phyloP scores from a whole-genome alignment of 2,113 vertebrate genomes.

The Phylloscopus trochilus region DNA sequence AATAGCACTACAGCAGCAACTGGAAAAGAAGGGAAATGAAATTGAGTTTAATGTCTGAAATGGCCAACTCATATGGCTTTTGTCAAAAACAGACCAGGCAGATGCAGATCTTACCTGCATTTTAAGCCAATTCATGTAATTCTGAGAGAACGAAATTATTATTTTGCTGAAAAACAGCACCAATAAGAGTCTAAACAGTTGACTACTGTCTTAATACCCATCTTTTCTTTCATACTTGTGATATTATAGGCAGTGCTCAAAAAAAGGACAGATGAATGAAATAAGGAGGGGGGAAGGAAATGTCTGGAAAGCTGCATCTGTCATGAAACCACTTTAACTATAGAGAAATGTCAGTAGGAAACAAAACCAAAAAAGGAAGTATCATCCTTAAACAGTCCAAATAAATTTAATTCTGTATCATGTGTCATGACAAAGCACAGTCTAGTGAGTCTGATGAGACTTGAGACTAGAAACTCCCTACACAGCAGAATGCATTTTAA shows the following conservation, averaged over 20 bases:
- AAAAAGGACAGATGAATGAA: not conserved
- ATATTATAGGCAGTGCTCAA: not conserved
- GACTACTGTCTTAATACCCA: not conserved
- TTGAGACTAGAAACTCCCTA: not conserved
- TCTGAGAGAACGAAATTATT: not conserved
- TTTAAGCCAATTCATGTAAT: not conserved
- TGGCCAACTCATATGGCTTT: not conserved
- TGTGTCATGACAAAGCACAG: not conserved
- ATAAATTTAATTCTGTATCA: not conserved
- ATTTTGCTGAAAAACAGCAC: not conserved
- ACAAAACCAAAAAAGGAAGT: not conserved
- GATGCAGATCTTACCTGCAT: not conserved
- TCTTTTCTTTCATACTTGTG: not conserved
- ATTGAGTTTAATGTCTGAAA: not conserved
- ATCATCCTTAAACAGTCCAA: not conserved
- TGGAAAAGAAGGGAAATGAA: slow-evolving; percentile 68
- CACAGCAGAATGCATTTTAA: not conserved
- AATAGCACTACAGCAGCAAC: slow-evolving; percentile 88
- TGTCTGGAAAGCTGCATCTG: not conserved
- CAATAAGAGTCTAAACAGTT: not conserved
- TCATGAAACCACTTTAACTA: not conserved
- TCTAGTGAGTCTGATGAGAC: not conserved
- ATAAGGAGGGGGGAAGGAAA: rapidly evolving
- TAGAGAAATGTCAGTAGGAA: not conserved
- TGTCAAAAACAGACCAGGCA: not conserved